phyloP scores from a whole-genome alignment of 2,888 invertebrate genomes.

The Agonopterix arenella region DNA sequence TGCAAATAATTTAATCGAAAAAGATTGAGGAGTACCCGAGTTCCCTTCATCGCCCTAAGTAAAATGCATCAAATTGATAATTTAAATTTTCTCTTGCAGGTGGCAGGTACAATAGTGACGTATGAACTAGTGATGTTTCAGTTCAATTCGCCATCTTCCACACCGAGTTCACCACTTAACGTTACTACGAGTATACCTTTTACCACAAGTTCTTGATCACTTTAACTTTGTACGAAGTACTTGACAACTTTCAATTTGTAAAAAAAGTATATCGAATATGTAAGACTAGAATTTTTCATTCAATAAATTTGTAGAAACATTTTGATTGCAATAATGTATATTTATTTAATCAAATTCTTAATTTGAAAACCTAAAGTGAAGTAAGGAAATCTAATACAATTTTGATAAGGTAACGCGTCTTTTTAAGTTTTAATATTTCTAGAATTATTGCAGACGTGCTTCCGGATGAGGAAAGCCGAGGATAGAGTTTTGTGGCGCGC shows the following conservation, averaged over 20 bases:
- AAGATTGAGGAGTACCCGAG: too few species aligned
- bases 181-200: constrained; percentile 11
- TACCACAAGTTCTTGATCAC: constrained; percentile 13
- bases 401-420: too few species aligned
- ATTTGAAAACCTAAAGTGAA: too few species aligned
- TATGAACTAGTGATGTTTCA: constrained; percentile 75
- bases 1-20: too few species aligned
- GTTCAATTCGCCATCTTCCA: constrained; percentile 39
- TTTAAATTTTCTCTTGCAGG: constrained; percentile 25
- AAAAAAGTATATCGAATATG: neutral
- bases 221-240: neutral
- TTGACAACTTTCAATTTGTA: neutral
- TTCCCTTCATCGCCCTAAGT: too few species aligned
- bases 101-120: constrained; percentile 65
- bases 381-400: too few species aligned
- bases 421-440: too few species aligned
- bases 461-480: too few species aligned
- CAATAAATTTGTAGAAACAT: neutral
- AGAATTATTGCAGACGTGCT: too few species aligned
- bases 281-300: neutral
- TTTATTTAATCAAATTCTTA: too few species aligned
- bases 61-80: neutral
- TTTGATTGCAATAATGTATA: neutral
- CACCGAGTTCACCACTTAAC: constrained; percentile 1
- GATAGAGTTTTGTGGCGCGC: too few species aligned